Evolutionary conservation across 2,113 vertebrate genomes (phyloP).

Genomic region (Coturnix japonica): DNA sequence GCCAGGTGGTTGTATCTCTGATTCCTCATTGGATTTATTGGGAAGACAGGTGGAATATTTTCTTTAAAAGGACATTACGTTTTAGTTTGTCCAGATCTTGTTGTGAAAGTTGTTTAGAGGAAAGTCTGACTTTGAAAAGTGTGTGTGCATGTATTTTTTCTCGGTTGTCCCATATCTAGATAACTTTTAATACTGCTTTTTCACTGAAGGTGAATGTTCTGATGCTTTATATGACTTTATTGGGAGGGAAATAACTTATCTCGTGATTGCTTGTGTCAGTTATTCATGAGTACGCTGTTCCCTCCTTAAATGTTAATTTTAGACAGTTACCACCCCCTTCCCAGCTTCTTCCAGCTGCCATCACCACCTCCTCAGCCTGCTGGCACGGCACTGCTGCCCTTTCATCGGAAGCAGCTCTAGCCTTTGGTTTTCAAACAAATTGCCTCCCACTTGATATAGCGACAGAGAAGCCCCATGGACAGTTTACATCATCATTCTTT

Average conservation of each 20-base stretch:
- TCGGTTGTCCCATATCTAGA: background rate
- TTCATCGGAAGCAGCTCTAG: background rate
- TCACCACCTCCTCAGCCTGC: background rate
- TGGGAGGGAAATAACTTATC: background rate
- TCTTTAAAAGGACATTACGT: background rate
- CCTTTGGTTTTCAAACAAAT: background rate
- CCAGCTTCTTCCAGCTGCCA: background rate
- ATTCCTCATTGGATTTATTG: background rate
- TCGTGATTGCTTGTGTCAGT: background rate
- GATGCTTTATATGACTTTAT: background rate
- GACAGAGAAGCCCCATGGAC: background rate
- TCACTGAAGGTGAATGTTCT: background rate
- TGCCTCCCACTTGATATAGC: background rate
- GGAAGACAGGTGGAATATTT: background rate
- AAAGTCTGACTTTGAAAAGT: background rate
- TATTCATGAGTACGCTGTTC: background rate
- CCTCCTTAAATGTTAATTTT: background rate
- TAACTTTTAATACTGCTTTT: background rate
- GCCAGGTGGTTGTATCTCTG: accelerated
- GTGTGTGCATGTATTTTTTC: background rate
- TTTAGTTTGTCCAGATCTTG: background rate
- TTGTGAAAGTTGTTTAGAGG: background rate
- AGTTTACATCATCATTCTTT: background rate
- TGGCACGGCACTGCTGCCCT: background rate
- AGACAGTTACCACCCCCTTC: background rate